These are phyloP conservation scores for Pica pica DNA, from an alignment of 2,113 vertebrate genomes.

Conservation along the genomic window DNA sequence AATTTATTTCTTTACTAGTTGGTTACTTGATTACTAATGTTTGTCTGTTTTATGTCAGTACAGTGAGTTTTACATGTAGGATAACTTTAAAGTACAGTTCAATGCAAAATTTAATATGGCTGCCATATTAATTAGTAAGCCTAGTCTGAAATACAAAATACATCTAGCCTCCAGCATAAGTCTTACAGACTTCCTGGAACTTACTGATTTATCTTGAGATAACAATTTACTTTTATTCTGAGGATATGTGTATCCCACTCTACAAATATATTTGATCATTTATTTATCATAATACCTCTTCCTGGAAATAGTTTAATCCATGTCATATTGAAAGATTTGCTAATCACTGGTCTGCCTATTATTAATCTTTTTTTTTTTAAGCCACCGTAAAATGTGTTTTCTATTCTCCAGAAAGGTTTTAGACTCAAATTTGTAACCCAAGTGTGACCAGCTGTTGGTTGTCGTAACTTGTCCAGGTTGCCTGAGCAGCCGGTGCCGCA, in stretches of 20 bases:
- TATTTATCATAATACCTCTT: not conserved
- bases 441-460: not conserved
- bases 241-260: not conserved
- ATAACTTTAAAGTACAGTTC: not conserved
- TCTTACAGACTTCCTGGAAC: not conserved
- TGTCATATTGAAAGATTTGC: not conserved
- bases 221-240: not conserved
- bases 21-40: not conserved
- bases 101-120: not conserved
- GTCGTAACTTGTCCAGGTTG: not conserved
- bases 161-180: not conserved
- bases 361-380: not conserved
- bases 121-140: not conserved
- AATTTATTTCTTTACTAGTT: not conserved
- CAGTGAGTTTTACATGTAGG: not conserved
- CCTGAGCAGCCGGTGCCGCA: fast-evolving
- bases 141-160: not conserved
- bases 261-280: not conserved
- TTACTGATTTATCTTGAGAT: not conserved
- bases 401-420: not conserved
- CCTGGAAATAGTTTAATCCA: not conserved
- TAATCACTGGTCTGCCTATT: not conserved
- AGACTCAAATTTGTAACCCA: not conserved
- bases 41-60: not conserved
- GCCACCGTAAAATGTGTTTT: not conserved